Evolutionary conservation across 2,888 invertebrate genomes (phyloP).

Genomic region (Acanthoscelides obtectus): DNA sequence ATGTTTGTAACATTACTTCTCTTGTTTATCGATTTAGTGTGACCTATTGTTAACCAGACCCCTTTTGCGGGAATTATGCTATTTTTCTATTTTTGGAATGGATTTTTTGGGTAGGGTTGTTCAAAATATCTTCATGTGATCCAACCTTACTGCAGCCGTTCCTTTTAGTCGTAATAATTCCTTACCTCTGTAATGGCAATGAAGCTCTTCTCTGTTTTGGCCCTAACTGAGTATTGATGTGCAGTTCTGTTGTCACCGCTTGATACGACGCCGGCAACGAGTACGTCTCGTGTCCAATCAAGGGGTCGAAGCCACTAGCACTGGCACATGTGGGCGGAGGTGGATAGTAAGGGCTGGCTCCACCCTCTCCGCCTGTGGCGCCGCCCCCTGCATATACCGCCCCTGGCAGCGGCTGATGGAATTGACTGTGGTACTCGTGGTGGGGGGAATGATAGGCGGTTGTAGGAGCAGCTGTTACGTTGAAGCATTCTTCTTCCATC

Average conservation of each 20-base stretch:
- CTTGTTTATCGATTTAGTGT: too few relatives aligned
- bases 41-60: too few relatives aligned
- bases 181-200: constrained; percentile 64
- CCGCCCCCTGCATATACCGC: background rate
- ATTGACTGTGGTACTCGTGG: constrained; percentile 56
- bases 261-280: constrained; percentile 49
- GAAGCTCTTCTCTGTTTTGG: constrained; percentile 70
- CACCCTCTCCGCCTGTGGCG: constrained; percentile 18
- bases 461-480: constrained; percentile 52
- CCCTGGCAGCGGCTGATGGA: constrained; percentile 46
- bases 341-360: constrained; percentile 53
- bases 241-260: constrained; percentile 60
- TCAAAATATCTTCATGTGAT: too few relatives aligned
- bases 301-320: constrained; percentile 50
- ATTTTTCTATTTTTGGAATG: too few relatives aligned
- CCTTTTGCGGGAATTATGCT: too few relatives aligned
- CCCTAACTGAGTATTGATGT: constrained; percentile 59
- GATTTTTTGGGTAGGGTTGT: too few relatives aligned
- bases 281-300: constrained; percentile 56
- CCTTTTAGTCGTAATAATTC: too few relatives aligned
- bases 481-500: constrained; percentile 84
- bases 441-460: constrained; percentile 50
- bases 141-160: too few relatives aligned
- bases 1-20: too few relatives aligned
- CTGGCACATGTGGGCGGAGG: constrained; percentile 52